Conservation (phyloP, 30 jellyfish, hydroid and myxozoan species). For the Hydra vulgaris region DNA sequence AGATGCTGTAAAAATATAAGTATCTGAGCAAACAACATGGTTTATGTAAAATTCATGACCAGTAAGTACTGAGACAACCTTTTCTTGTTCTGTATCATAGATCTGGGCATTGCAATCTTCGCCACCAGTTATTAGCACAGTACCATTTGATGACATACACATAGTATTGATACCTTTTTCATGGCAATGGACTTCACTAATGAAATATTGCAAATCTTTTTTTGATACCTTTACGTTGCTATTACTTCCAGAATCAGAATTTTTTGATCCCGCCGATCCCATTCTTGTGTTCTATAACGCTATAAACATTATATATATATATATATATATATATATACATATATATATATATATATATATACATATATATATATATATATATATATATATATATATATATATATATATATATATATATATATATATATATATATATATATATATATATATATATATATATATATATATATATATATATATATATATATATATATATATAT, state of each 20-base stretch:
- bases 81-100: conserved; percentile 32
- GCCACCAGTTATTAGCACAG: conserved; percentile 48
- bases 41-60: conserved; percentile 83
- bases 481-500: too few species aligned
- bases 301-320: too few species aligned
- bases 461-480: too few species aligned
- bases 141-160: conserved; percentile 67
- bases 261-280: conserved; percentile 2
- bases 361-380: too few species aligned
- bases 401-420: too few species aligned
- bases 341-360: too few species aligned
- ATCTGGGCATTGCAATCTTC: conserved; percentile 71
- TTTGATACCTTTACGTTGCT: conserved; percentile 47
- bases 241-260: conserved; percentile 35
- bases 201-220: conserved; percentile 42
- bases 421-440: too few species aligned
- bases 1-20: conserved; percentile 68
- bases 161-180: conserved; percentile 65
- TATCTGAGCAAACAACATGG: conserved; percentile 55
- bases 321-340: too few species aligned
- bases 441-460: too few species aligned
- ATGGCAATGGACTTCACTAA: conserved; percentile 50
- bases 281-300: neutral
- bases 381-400: too few species aligned
- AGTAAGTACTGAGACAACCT: conserved; percentile 47